Conservation (phyloP, 2,888 invertebrate genomes). For the Ochropleura plecta region DNA sequence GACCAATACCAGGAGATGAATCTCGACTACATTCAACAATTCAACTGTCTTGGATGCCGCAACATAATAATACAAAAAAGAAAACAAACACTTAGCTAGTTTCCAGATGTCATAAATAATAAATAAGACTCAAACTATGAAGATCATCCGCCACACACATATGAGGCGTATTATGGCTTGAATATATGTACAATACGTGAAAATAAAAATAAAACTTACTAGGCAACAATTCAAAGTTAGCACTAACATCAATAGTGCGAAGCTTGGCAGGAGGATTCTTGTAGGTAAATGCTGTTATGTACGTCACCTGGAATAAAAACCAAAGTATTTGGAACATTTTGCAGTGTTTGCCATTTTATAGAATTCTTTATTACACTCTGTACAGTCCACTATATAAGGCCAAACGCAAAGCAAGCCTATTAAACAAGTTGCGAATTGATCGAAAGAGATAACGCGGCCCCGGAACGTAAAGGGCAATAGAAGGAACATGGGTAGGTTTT, state of each 20-base stretch:
- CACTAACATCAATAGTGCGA: constrained; percentile 72
- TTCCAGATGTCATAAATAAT: neutral
- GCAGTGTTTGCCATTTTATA: no score
- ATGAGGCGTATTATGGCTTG: neutral
- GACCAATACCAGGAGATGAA: neutral
- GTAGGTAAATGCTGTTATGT: constrained; percentile 68
- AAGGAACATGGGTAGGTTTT: no score
- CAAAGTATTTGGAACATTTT: neutral
- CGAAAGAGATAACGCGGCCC: no score
- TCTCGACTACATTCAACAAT: neutral
- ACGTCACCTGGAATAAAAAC: constrained; percentile 72
- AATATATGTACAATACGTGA: neutral
- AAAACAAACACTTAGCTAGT: neutral
- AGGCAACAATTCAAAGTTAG: constrained; percentile 60
- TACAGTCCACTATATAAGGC: neutral
- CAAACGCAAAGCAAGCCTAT: no score
- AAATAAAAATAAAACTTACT: constrained; percentile 52
- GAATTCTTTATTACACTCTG: neutral
- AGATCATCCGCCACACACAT: neutral
- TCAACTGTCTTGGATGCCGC: neutral
- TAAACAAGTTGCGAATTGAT: no score
- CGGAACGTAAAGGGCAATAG: no score
- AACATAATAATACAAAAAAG: neutral
- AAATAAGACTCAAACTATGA: neutral
- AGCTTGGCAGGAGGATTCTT: constrained; percentile 69